Percentiles rank a stretch among this genome's conserved stretches.
Evolutionary conservation across 2,113 vertebrate genomes (phyloP).

Genomic region (Phycodurus eques): DNA sequence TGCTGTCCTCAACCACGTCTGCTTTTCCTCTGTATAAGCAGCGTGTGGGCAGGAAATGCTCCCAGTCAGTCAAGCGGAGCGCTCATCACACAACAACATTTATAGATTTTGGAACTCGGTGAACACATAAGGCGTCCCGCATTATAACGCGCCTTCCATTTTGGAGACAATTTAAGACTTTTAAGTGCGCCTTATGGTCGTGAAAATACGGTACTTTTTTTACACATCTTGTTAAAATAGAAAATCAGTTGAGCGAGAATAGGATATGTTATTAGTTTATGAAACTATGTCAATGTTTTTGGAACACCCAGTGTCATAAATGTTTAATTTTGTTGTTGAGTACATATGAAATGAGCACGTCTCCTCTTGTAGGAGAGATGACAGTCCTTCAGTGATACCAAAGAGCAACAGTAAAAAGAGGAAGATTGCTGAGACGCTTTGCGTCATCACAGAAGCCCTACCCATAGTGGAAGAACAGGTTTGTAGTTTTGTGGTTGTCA

Average conservation of each 20-base stretch:
- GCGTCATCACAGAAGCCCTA: conserved; percentile 88
- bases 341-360: neutral
- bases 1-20: too few species aligned
- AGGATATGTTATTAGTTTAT: neutral
- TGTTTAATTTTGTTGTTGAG: neutral
- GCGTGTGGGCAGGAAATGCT: too few species aligned
- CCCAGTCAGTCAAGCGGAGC: too few species aligned
- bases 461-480: conserved; percentile 81
- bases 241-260: neutral
- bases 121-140: too few species aligned
- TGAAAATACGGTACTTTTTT: too few species aligned
- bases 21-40: too few species aligned
- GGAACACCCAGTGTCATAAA: neutral
- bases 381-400: conserved; percentile 63
- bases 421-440: conserved; percentile 88
- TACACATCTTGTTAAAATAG: neutral
- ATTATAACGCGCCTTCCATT: too few species aligned
- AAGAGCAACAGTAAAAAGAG: conserved; percentile 83
- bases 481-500: neutral
- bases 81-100: too few species aligned
- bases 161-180: too few species aligned
- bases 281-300: neutral
- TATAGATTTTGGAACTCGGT: too few species aligned
- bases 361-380: conserved; percentile 75
- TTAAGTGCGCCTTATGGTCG: too few species aligned